These are phyloP conservation scores for Actinostola sp. DNA, from an alignment of 92 coral and sea anemone genomes.

Conservation along the genomic window DNA sequence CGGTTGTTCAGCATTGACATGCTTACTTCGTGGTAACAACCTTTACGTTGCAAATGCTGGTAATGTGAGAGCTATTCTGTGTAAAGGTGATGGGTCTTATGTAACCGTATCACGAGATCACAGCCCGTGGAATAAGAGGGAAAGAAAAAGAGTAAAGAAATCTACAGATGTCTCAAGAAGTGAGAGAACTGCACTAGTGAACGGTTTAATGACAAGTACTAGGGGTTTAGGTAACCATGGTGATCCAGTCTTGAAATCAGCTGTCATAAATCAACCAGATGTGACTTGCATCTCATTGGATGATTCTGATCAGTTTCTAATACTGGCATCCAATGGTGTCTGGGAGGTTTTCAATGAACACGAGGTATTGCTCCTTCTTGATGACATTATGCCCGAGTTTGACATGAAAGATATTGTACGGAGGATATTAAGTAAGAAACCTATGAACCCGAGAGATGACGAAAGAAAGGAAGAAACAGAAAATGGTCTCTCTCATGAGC, in stretches of 20 bases:
- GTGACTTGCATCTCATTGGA: constrained; percentile 73
- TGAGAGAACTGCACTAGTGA: constrained; percentile 81
- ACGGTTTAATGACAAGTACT: constrained; percentile 82
- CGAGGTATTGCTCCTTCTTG: constrained; percentile 77
- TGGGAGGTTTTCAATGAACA: constrained; percentile 95
- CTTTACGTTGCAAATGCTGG: constrained; percentile 96
- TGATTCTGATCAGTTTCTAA: constrained; percentile 75
- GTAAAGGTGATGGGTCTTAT: constrained; percentile 83
- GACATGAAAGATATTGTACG: constrained; percentile 76
- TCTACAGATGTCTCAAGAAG: constrained; percentile 78
- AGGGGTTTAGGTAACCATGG: constrained; percentile 98
- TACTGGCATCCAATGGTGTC: constrained; percentile 84
- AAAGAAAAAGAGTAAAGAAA: constrained; percentile 70
- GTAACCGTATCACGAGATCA: constrained; percentile 82
- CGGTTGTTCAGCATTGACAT: constrained; percentile 93
- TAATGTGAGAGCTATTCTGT: constrained; percentile 77
- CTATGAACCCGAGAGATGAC: constrained; percentile 6
- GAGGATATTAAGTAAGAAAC: constrained; percentile 59
- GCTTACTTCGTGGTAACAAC: constrained; percentile 72
- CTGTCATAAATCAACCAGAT: constrained; percentile 74
- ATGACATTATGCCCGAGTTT: constrained; percentile 83
- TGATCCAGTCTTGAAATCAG: constrained; percentile 78
- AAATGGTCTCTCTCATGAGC: constrained; percentile 24
- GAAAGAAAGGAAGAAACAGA: constrained; percentile 1
- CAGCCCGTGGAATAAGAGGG: constrained; percentile 81